These are phyloP conservation scores for Miniopterus natalensis DNA, from an alignment of 2,113 vertebrate species.

Conservation along the genomic window DNA sequence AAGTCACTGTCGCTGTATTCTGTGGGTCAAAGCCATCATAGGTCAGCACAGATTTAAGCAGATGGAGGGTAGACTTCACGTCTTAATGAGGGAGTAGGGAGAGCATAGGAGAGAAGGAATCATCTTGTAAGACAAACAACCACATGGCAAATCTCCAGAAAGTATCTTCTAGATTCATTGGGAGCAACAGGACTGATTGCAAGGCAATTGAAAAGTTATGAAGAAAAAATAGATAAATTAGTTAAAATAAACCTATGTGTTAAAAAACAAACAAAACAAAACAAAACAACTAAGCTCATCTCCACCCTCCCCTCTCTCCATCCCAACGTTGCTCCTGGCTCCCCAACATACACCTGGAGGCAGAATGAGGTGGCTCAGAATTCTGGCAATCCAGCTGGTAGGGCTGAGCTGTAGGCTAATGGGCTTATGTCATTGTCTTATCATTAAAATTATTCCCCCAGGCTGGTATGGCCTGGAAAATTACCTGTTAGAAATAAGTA, in stretches of 20 bases:
- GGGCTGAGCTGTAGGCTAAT: conserved; percentile 2
- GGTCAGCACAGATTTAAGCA: not conserved
- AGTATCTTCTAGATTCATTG: not conserved
- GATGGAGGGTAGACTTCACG: not conserved
- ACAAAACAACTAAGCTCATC: not conserved
- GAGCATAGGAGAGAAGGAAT: not conserved
- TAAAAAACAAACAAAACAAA: not conserved
- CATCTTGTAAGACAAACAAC: not conserved
- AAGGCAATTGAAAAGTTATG: not conserved
- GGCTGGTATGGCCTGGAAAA: conserved; percentile 62
- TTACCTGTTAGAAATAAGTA: conserved; percentile 54
- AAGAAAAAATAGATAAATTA: not conserved
- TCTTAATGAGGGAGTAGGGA: not conserved
- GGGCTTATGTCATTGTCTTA: conserved; percentile 69
- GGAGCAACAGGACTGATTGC: not conserved
- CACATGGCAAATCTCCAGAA: not conserved
- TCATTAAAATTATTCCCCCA: conserved; percentile 52
- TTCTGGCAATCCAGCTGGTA: conserved; percentile 30
- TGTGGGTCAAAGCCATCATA: not conserved
- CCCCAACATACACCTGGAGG: conserved; percentile 8
- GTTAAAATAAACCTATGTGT: not conserved
- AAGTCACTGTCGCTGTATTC: not conserved
- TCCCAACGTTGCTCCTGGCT: not conserved
- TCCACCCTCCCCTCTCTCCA: not conserved
- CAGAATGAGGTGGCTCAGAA: not conserved